These are phyloP conservation scores for Hedychridium roseum DNA, from an alignment of 2,888 invertebrate species.

Conservation along the genomic window DNA sequence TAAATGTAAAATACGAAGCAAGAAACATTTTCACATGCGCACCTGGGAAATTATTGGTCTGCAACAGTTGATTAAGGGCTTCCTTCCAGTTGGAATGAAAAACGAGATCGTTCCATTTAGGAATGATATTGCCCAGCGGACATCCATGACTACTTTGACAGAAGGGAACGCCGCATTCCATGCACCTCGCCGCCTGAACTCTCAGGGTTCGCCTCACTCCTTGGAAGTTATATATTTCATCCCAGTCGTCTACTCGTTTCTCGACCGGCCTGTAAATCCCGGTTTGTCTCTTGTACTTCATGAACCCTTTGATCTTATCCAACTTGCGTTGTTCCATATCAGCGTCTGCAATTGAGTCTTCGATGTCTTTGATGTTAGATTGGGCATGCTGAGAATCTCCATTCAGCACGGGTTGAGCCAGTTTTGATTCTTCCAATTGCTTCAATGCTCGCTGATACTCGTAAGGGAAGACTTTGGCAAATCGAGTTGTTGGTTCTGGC, in stretches of 20 bases:
- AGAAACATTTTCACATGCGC: no score
- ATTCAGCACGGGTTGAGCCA: conserved; percentile 55
- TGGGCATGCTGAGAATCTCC: conserved; percentile 61
- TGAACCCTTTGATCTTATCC: conserved; percentile 88
- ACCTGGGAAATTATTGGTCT: conserved; percentile 99
- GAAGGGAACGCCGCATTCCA: conserved; percentile 99
- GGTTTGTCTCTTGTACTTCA: conserved; percentile 93
- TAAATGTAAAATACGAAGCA: neutral
- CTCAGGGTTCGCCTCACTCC: conserved; percentile 89
- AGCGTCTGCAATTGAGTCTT: conserved; percentile 84
- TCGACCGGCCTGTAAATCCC: conserved; percentile 85
- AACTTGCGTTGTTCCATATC: conserved; percentile 80
- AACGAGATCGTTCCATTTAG: conserved; percentile 99
- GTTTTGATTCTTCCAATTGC: conserved; percentile 67
- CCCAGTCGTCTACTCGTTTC: conserved; percentile 92
- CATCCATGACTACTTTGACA: conserved; percentile 96
- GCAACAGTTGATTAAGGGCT: conserved; percentile 89
- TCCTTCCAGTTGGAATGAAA: conserved; percentile 94
- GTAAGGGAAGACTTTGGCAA: conserved; percentile 96
- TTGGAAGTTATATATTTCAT: conserved; percentile 91
- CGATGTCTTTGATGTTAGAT: conserved; percentile 79
- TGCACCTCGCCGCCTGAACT: conserved; percentile 93
- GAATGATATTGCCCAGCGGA: conserved; percentile 97
- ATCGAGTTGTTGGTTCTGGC: conserved; percentile 78
- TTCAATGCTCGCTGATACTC: conserved; percentile 93